Evolutionary conservation across 2,113 vertebrate genomes (phyloP), one percentile per base, ranked within the genome.

Genomic region (Passerina amoena): DNA sequence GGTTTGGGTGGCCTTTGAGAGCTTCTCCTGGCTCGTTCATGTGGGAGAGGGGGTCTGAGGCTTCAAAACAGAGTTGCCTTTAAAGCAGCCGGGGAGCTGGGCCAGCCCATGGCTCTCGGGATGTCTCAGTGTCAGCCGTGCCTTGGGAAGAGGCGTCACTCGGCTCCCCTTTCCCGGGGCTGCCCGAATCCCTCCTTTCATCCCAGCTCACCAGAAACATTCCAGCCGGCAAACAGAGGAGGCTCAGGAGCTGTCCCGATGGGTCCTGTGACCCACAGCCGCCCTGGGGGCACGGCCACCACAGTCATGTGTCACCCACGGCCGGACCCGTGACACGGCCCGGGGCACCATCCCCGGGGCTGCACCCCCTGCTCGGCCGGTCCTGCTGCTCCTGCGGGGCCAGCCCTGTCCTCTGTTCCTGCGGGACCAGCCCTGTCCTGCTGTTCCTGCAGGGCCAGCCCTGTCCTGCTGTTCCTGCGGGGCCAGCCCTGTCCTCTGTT

Each of bases 291-390:
- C 64, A 37, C 6, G 28, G 50, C 63, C 42, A 50, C 42, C 11
- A 0, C 45, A 15, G 35, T 28, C 44, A 0, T 0, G 40, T 68
- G n/a, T 70, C 54, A 69, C 4, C 3, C 57, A 2, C 40, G 35
- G 59, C 51, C 22, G 54, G 2, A 38, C 81, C 50, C 8, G 8
- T 66, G 87, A 37, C 3, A 10, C 80, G 6, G 2, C 38, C 40
- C 42, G 21, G 53, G 16, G 1, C 15, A 61, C 25, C 57, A 30
- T 15, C 21, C 30, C 0, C 16, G 30, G 9, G 33, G n/a, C 37
- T 6, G 56, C 54, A 6, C 4, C 11, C 65, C 59, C 64, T 5
- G 60, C 64, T 1, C 47, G 9, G 9, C 27, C 76, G 21, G 23
- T 51, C 14, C 72, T 3, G 10, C 22, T 2, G 70, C 12, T 22